Evolutionary conservation across 2,888 invertebrate genomes (phyloP).

Genomic region (Metacarcinus magister): DNA sequence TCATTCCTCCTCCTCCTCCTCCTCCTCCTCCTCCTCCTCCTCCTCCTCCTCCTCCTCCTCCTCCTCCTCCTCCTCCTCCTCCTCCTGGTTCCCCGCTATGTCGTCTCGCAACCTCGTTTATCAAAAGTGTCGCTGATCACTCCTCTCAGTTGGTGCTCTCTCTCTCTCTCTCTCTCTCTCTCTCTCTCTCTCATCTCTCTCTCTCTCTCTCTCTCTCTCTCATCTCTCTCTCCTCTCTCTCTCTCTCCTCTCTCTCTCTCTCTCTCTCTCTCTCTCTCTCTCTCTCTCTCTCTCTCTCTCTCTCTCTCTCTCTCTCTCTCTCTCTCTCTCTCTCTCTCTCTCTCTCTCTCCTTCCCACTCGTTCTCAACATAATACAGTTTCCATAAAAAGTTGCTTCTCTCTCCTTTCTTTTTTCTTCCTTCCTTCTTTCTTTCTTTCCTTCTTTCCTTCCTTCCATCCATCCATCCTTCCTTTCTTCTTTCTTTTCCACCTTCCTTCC

Average conservation of each 20-base stretch:
- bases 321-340: constrained; percentile 45
- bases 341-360: background rate
- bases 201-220: too few species aligned
- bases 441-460: background rate
- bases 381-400: too few species aligned
- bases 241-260: constrained; percentile 55
- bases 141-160: background rate
- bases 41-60: constrained; percentile 16
- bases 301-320: background rate
- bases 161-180: constrained; percentile 28
- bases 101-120: too few species aligned
- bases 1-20: background rate
- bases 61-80: background rate
- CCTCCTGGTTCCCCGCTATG: background rate
- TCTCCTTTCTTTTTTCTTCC: background rate
- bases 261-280: constrained; percentile 64
- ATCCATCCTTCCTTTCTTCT: background rate
- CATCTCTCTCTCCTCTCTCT: background rate
- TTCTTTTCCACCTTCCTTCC: background rate
- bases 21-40: background rate
- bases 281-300: constrained; percentile 63
- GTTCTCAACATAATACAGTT: background rate
- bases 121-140: background rate
- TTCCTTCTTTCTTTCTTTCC: background rate
- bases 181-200: background rate